These are phyloP conservation scores for Drosophila orosa DNA, from an alignment of 1,140 invertebrate genomes.

Conservation along the genomic window DNA sequence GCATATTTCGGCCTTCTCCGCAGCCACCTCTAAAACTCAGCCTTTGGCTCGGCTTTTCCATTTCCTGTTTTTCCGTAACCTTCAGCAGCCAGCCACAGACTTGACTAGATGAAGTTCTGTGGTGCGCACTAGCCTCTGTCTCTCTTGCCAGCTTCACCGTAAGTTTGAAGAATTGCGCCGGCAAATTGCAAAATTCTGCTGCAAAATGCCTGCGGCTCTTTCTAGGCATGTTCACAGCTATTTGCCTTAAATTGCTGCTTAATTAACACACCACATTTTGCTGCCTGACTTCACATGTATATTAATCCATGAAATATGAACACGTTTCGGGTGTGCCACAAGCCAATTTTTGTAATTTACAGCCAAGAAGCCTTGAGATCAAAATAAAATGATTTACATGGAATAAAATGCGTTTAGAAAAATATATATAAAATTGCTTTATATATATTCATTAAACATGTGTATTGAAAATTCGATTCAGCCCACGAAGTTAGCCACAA, in stretches of 20 bases:
- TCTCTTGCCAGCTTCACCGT: conserved; percentile 7
- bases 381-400: not conserved
- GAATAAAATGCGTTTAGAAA: not conserved
- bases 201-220: conserved; percentile 48
- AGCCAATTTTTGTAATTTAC: not conserved
- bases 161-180: conserved; percentile 43
- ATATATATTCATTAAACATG: too few species aligned
- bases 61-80: conserved; percentile 48
- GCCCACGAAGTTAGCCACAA: too few species aligned
- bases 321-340: not conserved
- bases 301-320: not conserved
- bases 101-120: conserved; percentile 65
- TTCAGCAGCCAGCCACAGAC: conserved; percentile 30
- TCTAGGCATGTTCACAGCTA: conserved; percentile 26
- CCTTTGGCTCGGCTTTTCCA: conserved; percentile 34
- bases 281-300: conserved; percentile 8
- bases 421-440: not conserved
- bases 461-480: not conserved
- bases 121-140: conserved; percentile 23
- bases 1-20: conserved; percentile 51
- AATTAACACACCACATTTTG: conserved; percentile 50
- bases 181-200: conserved; percentile 56
- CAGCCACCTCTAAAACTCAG: conserved; percentile 5
- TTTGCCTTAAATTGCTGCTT: conserved; percentile 32
- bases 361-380: too few species aligned